phyloP scores from a whole-genome alignment of 2,888 invertebrate genomes.

The Endotricha flammealis region DNA sequence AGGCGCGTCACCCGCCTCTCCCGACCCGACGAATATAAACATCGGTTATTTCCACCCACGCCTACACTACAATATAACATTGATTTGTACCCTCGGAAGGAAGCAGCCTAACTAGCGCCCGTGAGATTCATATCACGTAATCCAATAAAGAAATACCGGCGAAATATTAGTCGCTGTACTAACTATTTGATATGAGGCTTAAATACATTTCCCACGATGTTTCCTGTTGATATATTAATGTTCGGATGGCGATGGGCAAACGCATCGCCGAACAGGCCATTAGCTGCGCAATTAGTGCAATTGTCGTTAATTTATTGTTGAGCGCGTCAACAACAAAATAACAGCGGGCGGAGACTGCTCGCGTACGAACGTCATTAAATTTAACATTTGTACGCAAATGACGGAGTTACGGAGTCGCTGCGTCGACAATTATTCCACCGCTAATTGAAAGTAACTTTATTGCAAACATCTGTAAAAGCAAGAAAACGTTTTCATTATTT shows the following conservation, averaged over 20 bases:
- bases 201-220: slow-evolving; percentile 52
- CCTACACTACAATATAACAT: slow-evolving; percentile 41
- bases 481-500: slow-evolving; percentile 1
- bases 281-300: slow-evolving; percentile 75
- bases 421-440: slow-evolving; percentile 3
- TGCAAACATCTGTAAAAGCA: slow-evolving; percentile 4
- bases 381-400: slow-evolving; percentile 9
- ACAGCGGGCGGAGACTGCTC: slow-evolving; percentile 20
- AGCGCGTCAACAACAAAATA: slow-evolving; percentile 40
- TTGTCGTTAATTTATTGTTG: slow-evolving; percentile 71
- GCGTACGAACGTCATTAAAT: slow-evolving; percentile 6
- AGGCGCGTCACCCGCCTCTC: slow-evolving; percentile 26
- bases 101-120: slow-evolving; percentile 22
- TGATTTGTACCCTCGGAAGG: slow-evolving; percentile 37
- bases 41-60: slow-evolving; percentile 42
- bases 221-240: slow-evolving; percentile 55
- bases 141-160: slow-evolving; percentile 41
- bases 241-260: slow-evolving; percentile 56
- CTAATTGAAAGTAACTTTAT: slow-evolving; percentile 7
- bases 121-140: slow-evolving; percentile 52
- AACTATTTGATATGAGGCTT: slow-evolving; percentile 24
- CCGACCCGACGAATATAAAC: slow-evolving; percentile 33
- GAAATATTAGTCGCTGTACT: slow-evolving; percentile 34
- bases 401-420: background rate
- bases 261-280: slow-evolving; percentile 60